Base-by-base conservation (phyloP, 2,797 vertebrate species). In the Semaprochilodus insignis region DNA sequence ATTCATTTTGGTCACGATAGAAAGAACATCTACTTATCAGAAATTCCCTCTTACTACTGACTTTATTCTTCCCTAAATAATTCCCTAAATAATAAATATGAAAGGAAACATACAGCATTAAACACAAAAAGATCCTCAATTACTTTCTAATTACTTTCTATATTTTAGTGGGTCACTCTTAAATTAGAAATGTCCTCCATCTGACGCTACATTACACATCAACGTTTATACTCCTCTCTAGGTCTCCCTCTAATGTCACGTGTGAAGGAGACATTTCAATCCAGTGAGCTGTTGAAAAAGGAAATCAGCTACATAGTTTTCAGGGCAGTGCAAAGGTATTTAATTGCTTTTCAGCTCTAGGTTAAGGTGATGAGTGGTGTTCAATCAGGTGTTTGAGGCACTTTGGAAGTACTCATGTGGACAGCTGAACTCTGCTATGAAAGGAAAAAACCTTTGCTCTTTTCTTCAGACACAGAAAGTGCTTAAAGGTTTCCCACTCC, bases 81-180 rank as follows among this genome's bases (percentile, higher is more conserved):
- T 52, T 52, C 11, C 21, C 31, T 67, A 15, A 40, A 67, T 66
- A 14, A 74, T 27, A 4, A 74, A 74, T 25, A 57, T n/a, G 54
- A 73, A 19, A 19, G n/a, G 19, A 65, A 36, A 62, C 60, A 48
- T 0, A 40, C 23, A 19, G 70, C 13, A 48, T 67, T 72, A 62
- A 62, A 63, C 69, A 52, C 69, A 69, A 14, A n/a, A 69, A 57
- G 76, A 48, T 44, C 57, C 14, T 36, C 63, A 66, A 17, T 16
- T 11, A 69, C 11, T 31, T 31, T 31, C 31, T 31, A 31, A 31
- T 31, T 31, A 31, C 31, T 31, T 31, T 31, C 31, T 31, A 31
- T 31, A 3, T 31, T 51, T 69, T 36, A 31, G 31, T 1, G 31
- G 65, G 16, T 54, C 21, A 81, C 17, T 55, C 51, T 54, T 77